Base-by-base conservation (phyloP, 2,888 invertebrate species). In the Ennomos quercinarius region DNA sequence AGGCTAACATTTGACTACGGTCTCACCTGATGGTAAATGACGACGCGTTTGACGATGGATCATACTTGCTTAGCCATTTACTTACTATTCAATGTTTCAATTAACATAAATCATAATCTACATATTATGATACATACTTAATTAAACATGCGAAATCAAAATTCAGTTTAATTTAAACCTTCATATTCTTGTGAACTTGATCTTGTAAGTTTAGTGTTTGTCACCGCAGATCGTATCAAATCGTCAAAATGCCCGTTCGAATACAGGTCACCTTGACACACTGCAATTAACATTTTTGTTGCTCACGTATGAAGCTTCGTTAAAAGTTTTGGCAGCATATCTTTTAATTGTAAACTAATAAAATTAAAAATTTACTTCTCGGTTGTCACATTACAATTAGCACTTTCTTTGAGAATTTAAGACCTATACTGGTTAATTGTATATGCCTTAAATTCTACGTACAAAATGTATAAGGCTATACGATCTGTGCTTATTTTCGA, bases 191-290 rank as follows among this genome's bases (percentile, higher is more conserved):
- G 39, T 39, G 39, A n/a, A 11, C 27, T 27, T 39, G 39, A n/a
- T n/a, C 11, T 39, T 39, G 39, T 17, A 17, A n/a, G n/a, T n/a
- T n/a, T 17, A 17, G 17, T 17, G 4, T 27, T 27, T 27, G 46
- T 10, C 37, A 36, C 12, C 44, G 40, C 52, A 51, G 27, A 41
- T 36, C 36, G 27, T 38, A 47, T 37, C 4, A 8, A 49, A 54
- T 55, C 53, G 41, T 43, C 38, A 45, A 52, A 55, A 66, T 57
- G 60, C 46, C 47, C 56, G 59, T 57, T 59, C 56, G 39, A 63
- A 67, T 52, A 59, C 64, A 64, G 60, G 64, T 67, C 69, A 69
- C 69, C 69, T 69, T 69, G 67, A 57, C 61, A 54, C 49, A 43
- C 11, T 45, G 51, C 66, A 67, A 66, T 66, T 64, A 66, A 61